Base-by-base conservation (phyloP, 2,888 invertebrate species). In the Meliscaeva auricollis region DNA sequence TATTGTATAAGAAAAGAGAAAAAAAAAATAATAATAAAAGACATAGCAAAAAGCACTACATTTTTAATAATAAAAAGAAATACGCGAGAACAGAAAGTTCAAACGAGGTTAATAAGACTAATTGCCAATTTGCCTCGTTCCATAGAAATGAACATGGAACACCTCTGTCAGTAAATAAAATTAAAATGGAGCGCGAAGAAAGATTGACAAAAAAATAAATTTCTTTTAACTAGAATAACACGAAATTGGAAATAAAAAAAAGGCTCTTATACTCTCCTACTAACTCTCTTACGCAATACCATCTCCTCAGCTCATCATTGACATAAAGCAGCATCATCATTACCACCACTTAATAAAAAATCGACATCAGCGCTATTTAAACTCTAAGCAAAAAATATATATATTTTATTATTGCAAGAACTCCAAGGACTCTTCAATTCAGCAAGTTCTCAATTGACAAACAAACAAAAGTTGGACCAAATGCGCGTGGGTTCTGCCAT, bases 91-190 rank as follows among this genome's bases (percentile, higher is more conserved):
- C 66, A 70, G 13, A 11, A 50, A 64, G 85, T 81, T 85, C 81
- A 85, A 81, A 77, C 22, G 85, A 58, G 85, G 85, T 85, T 81
- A 85, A 85, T 85, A 54, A 56, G 50, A 73, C 81, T 85, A 85
- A 85, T 85, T 85, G 85, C 30, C 85, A 81, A 76, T 85, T 85
- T 73, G 76, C 76, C 76, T 69, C 73, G 56, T 76, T 76, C 84
- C 76, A 73, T 85, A 58, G 69, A 50, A 52, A 52, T 26, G 52
- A 52, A 17, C 52, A n/a, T n/a, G 7, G 64, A 74, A 54, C 17
- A 44, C 35, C 41, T 58, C 58, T 48, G 72, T 26, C 50, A 11
- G 22, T 38, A 15, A 15, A 30, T n/a, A 56, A 20, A 30, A 30
- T 9, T 11, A 41, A 69, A 20, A 46, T n/a, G n/a, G n/a, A n/a